These are phyloP conservation scores for Neotragus moschatus DNA, from an alignment of 2,113 vertebrate species.

Conservation along the genomic window DNA sequence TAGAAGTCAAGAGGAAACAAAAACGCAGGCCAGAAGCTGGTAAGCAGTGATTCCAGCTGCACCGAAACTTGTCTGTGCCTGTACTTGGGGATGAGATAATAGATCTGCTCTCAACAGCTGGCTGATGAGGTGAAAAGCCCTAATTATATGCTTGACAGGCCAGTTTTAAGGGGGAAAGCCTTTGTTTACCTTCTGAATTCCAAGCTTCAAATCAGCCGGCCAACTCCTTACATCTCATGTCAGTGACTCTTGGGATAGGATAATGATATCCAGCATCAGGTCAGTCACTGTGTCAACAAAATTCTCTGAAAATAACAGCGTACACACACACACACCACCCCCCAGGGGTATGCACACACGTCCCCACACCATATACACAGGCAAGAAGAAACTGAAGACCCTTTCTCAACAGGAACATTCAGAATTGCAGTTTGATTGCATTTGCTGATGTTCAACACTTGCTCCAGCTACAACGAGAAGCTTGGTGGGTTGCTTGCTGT, in stretches of 20 bases:
- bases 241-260: constrained; percentile 68
- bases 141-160: constrained; percentile 58
- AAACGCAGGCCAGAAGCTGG: constrained; percentile 22
- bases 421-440: not conserved
- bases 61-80: not conserved
- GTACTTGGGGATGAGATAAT: not conserved
- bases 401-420: not conserved
- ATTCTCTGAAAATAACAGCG: not conserved
- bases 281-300: constrained; percentile 63
- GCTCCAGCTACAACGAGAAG: not conserved
- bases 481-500: not conserved
- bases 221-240: constrained; percentile 55
- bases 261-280: constrained; percentile 62
- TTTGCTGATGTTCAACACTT: constrained; percentile 23
- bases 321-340: not conserved
- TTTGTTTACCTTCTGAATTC: constrained; percentile 60
- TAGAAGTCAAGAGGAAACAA: not conserved
- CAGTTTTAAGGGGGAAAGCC: constrained; percentile 43
- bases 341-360: rapidly evolving
- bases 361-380: not conserved
- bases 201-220: constrained; percentile 49
- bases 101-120: constrained; percentile 8
- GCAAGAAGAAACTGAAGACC: not conserved
- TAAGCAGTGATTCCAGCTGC: constrained; percentile 26
- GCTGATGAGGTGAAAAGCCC: constrained; percentile 48